Evolutionary conservation across 2,797 vertebrate species (phyloP).

Genomic region (Chiloscyllium punctatum): DNA sequence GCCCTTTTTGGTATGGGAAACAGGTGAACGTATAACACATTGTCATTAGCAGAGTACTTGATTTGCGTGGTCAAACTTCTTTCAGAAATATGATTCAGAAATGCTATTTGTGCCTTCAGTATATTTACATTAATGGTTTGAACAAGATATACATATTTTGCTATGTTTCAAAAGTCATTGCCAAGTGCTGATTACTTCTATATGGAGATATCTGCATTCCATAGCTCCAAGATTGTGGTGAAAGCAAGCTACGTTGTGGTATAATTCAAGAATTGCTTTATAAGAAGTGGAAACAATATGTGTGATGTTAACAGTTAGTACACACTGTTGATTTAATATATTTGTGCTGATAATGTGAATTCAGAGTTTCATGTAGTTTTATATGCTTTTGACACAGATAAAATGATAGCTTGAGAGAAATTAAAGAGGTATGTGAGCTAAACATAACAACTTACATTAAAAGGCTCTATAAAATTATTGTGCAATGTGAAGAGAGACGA

Average conservation of each 20-base stretch:
- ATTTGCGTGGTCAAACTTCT: background rate
- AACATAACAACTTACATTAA: background rate
- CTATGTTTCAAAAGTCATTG: background rate
- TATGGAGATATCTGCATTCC: background rate
- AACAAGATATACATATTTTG: background rate
- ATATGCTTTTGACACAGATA: background rate
- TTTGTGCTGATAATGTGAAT: background rate
- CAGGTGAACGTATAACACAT: background rate
- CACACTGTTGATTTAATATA: background rate
- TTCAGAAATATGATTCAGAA: background rate
- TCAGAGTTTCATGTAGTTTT: background rate
- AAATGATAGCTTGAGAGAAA: background rate
- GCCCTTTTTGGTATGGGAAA: background rate
- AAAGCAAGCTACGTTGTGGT: background rate
- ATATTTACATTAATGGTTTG: background rate
- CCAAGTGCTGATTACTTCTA: background rate
- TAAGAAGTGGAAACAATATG: background rate
- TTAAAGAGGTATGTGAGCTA: background rate
- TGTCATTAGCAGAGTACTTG: background rate
- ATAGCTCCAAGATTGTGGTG: background rate
- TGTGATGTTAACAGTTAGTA: background rate
- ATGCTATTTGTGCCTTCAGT: background rate
- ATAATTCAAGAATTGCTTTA: background rate
- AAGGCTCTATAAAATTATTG: too few relatives aligned
- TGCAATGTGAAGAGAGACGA: background rate